Evolutionary conservation across 2,113 vertebrate species (phyloP).

Genomic region (Ovis aries): ARS-UI_Ramb_v3.0 NC_056056.1:2886501-2887000

Average conservation of each 20-base stretch:
- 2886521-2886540: neutral
- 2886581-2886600: neutral
- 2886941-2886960: no score
- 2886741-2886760: no score
- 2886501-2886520: neutral
- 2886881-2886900: no score
- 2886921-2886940: no score
- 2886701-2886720: neutral
- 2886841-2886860: no score
- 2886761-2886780: neutral
- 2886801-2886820: no score
- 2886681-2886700: neutral
- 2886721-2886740: neutral
- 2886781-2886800: no score
- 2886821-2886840: no score
- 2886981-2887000: no score
- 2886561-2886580: neutral
- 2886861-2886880: no score
- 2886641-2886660: neutral
- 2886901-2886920: no score
- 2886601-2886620: neutral
- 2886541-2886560: neutral
- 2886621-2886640: neutral
- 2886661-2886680: neutral
- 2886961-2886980: no score